Evolutionary conservation across 2,113 vertebrate species (phyloP).

Genomic region (Elephantulus edwardii): DNA sequence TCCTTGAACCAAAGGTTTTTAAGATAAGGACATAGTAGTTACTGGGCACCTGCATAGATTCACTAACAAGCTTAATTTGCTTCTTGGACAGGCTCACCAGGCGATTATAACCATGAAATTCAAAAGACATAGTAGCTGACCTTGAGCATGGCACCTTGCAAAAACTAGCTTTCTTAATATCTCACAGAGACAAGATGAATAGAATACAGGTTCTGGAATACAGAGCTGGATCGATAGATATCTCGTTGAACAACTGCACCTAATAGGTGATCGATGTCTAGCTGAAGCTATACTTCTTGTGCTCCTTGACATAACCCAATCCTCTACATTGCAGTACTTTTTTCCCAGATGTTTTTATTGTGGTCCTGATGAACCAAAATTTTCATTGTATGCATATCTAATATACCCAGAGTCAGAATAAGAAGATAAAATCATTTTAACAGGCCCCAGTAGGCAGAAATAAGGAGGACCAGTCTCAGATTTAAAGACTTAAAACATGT

Average conservation of each 20-base stretch:
- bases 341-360: constrained; percentile 46
- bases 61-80: background rate
- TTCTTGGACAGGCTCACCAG: background rate
- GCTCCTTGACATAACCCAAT: background rate
- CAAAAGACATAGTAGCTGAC: constrained; percentile 37
- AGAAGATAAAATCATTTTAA: constrained; percentile 18
- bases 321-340: constrained; percentile 46
- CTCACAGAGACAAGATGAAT: constrained; percentile 15
- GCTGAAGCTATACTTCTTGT: constrained; percentile 41
- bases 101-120: background rate
- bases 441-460: background rate
- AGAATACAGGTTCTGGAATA: constrained; percentile 39
- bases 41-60: background rate
- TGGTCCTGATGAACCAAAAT: background rate
- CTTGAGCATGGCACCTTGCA: constrained; percentile 8
- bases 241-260: constrained; percentile 29
- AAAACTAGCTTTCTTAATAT: constrained; percentile 19
- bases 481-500: constrained; percentile 50
- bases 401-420: constrained; percentile 6
- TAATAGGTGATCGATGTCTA: constrained; percentile 7
- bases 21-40: background rate
- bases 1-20: constrained; percentile 12
- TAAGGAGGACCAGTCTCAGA: background rate
- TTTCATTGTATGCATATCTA: constrained; percentile 15
- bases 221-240: constrained; percentile 57